phyloP scores from a whole-genome alignment of 1,140 invertebrate species.

The Kradibia gibbosae region DNA sequence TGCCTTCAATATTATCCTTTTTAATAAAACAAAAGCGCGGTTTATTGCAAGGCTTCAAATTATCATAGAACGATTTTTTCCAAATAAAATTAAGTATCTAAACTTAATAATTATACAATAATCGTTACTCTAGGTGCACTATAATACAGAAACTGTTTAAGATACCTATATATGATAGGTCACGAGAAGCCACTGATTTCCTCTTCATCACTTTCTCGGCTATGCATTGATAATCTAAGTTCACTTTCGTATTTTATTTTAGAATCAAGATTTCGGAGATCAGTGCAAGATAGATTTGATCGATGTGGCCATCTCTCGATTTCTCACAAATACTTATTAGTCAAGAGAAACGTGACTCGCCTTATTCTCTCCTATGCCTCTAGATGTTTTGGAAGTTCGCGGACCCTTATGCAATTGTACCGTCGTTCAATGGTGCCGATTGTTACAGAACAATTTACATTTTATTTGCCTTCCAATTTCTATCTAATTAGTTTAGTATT shows the following conservation, averaged over 20 bases:
- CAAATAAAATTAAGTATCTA: too few species aligned
- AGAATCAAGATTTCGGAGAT: not conserved
- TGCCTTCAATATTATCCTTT: too few species aligned
- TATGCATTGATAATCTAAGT: not conserved
- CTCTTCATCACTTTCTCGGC: not conserved
- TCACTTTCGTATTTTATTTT: not conserved
- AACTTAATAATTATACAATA: too few species aligned
- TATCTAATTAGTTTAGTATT: slow-evolving; percentile 4
- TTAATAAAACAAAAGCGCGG: too few species aligned
- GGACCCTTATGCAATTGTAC: slow-evolving; percentile 7
- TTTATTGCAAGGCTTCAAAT: too few species aligned
- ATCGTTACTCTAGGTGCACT: too few species aligned
- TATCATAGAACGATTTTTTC: too few species aligned
- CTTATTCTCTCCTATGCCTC: not conserved
- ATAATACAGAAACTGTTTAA: too few species aligned
- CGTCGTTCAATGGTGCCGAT: not conserved
- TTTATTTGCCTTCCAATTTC: not conserved
- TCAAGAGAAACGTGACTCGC: not conserved
- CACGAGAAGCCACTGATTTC: too few species aligned
- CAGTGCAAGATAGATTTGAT: not conserved
- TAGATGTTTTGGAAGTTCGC: slow-evolving; percentile 28
- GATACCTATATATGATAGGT: too few species aligned
- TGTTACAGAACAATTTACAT: slow-evolving; percentile 10
- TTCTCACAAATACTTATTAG: not conserved
- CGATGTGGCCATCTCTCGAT: not conserved